Evolutionary conservation across 2,888 invertebrate species (phyloP), one percentile per base, ranked within the genome.

Genomic region (Agrotis segetum): DNA sequence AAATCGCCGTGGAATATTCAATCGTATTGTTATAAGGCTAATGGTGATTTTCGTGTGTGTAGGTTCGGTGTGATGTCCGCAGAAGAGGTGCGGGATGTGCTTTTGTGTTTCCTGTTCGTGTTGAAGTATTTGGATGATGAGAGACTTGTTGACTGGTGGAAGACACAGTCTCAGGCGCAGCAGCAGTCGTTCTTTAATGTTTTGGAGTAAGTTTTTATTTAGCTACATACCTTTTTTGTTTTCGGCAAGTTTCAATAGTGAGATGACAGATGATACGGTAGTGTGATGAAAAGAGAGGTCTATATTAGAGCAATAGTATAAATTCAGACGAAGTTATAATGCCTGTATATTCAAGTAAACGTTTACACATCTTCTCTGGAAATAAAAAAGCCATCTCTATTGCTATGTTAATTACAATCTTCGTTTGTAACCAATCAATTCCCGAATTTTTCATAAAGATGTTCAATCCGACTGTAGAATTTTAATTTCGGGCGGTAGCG

Each of bases 81-180:
- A 0, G 96, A 97, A 53, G 99, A 99, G 96, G 98, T 98, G 76
- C 98, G 98, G 89, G 99, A 99, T 93, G 97, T 99, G 79, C 96
- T 99, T 67, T 95, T 99, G 70, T 98, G 98, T 91, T 99, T 99
- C 95, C 96, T 99, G 76, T 99, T 98, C 93, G 98, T 99, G 68
- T 96, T 99, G 75, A 99, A 99, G 92, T 98, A 99, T 94, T 94
- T 99, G 83, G 98, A 98, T 56, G 98, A 99, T 90, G 98, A 99
- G 81, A 97, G 98, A 86, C 97, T 99, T 71, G 97, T 99, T 65
- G 97, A 98, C 56, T 99, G 99, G 99, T 99, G 99, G 98, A 98
- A 98, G 89, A 98, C 98, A 82, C 98, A 98, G 87, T 97, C 97
- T 2, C 98, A 98, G 78, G 96, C 97, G 21, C 99, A 99, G 86